Percentiles rank a stretch among this genome's conserved stretches.
Conservation (phyloP, 1,140 invertebrate species). For the Micrasema longulum region DNA sequence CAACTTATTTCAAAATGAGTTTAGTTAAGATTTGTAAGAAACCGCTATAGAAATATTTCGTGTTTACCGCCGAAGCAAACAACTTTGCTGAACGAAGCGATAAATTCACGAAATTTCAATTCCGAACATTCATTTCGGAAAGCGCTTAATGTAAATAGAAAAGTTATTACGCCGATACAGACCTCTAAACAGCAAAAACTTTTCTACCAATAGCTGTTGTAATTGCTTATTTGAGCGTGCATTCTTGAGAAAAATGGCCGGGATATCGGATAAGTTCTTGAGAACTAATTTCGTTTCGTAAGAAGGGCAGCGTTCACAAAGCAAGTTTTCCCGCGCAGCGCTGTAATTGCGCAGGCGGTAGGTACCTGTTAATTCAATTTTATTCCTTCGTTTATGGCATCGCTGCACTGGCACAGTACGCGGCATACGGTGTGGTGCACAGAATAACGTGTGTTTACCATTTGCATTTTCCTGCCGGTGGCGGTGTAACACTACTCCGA, state of each 20-base stretch:
- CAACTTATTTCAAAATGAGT: conserved; percentile 19
- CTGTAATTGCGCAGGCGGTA: conserved; percentile 14
- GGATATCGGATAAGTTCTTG: conserved; percentile 44
- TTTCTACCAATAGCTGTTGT: conserved; percentile 26
- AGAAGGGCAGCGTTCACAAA: conserved; percentile 35
- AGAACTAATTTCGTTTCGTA: conserved; percentile 45
- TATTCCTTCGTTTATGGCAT: conserved; percentile 42
- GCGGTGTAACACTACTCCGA: not conserved
- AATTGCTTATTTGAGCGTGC: conserved; percentile 30
- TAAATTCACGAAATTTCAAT: conserved; percentile 31
- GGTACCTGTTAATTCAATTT: conserved; percentile 46
- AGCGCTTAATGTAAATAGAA: conserved; percentile 31
- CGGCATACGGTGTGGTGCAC: conserved; percentile 6
- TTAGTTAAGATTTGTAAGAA: conserved; percentile 17
- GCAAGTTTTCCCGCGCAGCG: conserved; percentile 43
- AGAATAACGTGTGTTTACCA: conserved; percentile 20
- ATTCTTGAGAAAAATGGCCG: conserved; percentile 32
- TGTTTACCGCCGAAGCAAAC: conserved; percentile 5
- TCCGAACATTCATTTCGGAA: conserved; percentile 20
- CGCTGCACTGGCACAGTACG: conserved; percentile 15
- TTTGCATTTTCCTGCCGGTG: conserved; percentile 27
- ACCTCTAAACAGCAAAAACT: conserved; percentile 5
- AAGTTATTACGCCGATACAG: conserved; percentile 29
- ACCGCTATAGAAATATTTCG: conserved; percentile 4
- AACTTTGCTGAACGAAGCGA: not conserved